A percentile compares a stretch with the other conserved stretches of the same genome.
These are phyloP conservation scores for Pseudomugil tenellus DNA, from an alignment of 2,797 vertebrate genomes.

Conservation along the genomic window DNA sequence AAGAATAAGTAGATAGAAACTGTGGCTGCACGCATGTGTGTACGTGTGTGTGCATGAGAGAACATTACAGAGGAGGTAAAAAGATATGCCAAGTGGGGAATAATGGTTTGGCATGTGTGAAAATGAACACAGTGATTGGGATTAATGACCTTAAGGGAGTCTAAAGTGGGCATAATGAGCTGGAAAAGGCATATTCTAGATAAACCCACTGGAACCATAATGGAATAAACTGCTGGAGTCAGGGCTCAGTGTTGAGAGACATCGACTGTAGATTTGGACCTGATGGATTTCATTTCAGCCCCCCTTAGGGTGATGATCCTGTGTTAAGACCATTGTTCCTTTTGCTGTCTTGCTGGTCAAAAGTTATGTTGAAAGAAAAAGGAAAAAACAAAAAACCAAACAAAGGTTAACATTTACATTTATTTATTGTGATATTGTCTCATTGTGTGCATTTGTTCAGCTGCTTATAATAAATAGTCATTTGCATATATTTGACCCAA, in stretches of 20 bases:
- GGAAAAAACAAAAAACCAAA: too few relatives aligned
- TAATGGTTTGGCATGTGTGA: conserved; percentile 79
- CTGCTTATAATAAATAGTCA: background rate
- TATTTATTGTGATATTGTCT: conserved; percentile 19
- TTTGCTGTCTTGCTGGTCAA: conserved; percentile 2
- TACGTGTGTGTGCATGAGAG: conserved; percentile 3
- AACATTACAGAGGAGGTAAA: conserved; percentile 61
- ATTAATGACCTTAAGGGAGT: conserved; percentile 80
- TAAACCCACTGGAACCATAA: conserved; percentile 71
- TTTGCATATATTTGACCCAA: background rate
- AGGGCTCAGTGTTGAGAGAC: conserved; percentile 48
- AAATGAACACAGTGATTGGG: conserved; percentile 80
- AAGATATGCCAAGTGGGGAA: conserved; percentile 74
- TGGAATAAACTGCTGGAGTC: conserved; percentile 76
- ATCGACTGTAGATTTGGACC: conserved; percentile 62
- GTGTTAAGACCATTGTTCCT: conserved; percentile 31
- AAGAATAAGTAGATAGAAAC: conserved; percentile 58
- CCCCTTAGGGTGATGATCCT: conserved; percentile 53
- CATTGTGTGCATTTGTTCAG: background rate
- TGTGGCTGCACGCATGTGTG: conserved; percentile 12
- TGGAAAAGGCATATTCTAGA: conserved; percentile 80
- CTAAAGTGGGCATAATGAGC: conserved; percentile 80
- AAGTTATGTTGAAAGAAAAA: conserved; percentile 9
- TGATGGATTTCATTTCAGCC: conserved; percentile 63
- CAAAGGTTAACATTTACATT: background rate